Conservation (phyloP, 2,888 invertebrate species). For the Ochlodes sylvanus region DNA sequence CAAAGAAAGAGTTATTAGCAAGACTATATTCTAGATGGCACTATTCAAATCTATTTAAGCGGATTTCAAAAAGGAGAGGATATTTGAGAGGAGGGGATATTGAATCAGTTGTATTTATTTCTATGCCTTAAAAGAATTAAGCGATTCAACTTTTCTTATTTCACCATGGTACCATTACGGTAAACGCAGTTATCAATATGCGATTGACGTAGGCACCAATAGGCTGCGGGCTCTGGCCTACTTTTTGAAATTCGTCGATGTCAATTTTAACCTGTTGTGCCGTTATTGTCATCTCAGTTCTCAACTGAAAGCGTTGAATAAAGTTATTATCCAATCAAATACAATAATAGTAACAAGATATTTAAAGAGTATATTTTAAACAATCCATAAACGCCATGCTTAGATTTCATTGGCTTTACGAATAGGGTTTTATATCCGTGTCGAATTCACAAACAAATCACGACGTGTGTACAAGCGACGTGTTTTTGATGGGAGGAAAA, state of each 20-base stretch:
- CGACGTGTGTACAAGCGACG: slow-evolving; percentile 5
- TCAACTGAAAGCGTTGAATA: neutral
- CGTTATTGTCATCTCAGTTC: slow-evolving; percentile 26
- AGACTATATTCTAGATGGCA: no score
- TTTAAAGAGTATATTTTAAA: neutral
- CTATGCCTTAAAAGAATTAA: neutral
- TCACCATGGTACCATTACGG: slow-evolving; percentile 10
- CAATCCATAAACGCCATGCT: slow-evolving; percentile 11
- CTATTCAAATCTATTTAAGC: no score
- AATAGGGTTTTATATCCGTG: slow-evolving; percentile 12
- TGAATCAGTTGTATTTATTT: no score
- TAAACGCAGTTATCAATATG: slow-evolving; percentile 16
- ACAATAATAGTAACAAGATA: slow-evolving; percentile 15
- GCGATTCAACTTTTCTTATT: neutral
- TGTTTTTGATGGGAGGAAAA: slow-evolving; percentile 13
- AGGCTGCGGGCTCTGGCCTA: slow-evolving; percentile 6
- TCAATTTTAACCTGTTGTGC: slow-evolving; percentile 17
- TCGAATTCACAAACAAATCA: slow-evolving; percentile 14
- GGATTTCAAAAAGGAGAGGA: no score
- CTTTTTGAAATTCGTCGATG: slow-evolving; percentile 30
- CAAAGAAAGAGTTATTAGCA: no score
- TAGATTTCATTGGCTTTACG: slow-evolving; percentile 19
- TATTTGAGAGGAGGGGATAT: no score
- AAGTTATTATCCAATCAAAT: slow-evolving; percentile 22
- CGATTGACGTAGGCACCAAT: slow-evolving; percentile 7